These are phyloP conservation scores for Gymnogyps californianus DNA, from an alignment of 2,113 vertebrate species.

Conservation along the genomic window DNA sequence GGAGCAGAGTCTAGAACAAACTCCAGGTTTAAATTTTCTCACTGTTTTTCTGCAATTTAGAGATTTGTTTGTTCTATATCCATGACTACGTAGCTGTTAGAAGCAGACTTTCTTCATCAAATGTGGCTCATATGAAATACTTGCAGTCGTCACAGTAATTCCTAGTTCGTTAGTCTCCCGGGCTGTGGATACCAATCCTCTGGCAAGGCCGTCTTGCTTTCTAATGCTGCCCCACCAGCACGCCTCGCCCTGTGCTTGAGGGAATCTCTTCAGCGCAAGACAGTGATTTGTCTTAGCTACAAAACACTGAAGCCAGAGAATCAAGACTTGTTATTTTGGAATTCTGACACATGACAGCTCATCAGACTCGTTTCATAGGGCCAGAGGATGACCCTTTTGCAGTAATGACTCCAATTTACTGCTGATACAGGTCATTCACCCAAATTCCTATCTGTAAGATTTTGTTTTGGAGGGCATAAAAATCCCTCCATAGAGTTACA, in stretches of 20 bases:
- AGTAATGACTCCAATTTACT: neutral
- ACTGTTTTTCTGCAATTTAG: neutral
- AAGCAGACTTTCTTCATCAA: neutral
- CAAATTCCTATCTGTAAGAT: neutral
- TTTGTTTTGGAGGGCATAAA: neutral
- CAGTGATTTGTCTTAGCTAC: neutral
- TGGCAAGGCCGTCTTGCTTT: neutral
- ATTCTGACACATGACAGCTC: neutral
- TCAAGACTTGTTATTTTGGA: neutral
- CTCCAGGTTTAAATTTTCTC: neutral
- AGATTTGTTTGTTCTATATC: slow-evolving; percentile 36
- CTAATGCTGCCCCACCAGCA: neutral
- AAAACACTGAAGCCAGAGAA: neutral
- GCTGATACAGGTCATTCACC: neutral
- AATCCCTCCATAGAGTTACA: fast-evolving
- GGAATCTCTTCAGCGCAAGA: neutral
- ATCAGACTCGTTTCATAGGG: neutral
- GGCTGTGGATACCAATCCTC: neutral
- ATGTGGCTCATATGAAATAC: neutral
- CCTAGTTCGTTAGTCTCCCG: fast-evolving
- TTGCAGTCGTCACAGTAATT: neutral
- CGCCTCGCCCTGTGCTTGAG: neutral
- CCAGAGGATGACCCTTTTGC: neutral
- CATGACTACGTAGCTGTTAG: neutral
- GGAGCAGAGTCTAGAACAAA: neutral